These are phyloP conservation scores for Eumaeus atala DNA, from an alignment of 1,140 invertebrate species.

Conservation along the genomic window DNA sequence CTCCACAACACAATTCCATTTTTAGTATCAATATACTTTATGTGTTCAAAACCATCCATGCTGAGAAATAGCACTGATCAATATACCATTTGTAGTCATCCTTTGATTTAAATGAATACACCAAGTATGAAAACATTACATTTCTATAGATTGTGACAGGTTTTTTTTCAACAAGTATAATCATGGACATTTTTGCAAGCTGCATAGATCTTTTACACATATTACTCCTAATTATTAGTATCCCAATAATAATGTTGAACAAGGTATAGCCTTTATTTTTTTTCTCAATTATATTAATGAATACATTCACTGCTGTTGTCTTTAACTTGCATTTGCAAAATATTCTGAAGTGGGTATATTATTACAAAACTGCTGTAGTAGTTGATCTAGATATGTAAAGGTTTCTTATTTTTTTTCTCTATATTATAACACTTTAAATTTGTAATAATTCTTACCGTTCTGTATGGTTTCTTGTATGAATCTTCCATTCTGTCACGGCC, in stretches of 20 bases:
- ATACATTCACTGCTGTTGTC: neutral
- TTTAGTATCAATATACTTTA: neutral
- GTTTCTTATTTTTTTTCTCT: neutral
- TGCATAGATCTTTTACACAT: too few species aligned
- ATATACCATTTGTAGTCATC: too few species aligned
- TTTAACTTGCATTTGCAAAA: neutral
- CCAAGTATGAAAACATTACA: too few species aligned
- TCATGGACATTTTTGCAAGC: too few species aligned
- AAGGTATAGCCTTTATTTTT: neutral
- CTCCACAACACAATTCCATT: neutral
- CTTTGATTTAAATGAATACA: too few species aligned
- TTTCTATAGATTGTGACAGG: too few species aligned
- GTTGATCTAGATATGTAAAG: too few species aligned
- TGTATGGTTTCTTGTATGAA: conserved; percentile 67
- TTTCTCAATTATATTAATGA: conserved; percentile 1
- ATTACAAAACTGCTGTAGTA: too few species aligned
- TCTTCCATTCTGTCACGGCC: conserved; percentile 66
- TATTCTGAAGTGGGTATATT: neutral
- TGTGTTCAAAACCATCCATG: neutral
- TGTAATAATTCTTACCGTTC: conserved; percentile 55
- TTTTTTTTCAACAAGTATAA: too few species aligned
- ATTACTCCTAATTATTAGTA: too few species aligned
- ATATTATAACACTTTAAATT: neutral
- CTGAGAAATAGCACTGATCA: too few species aligned
- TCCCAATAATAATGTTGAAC: conserved; percentile 12